Conservation (phyloP, 2,888 invertebrate species). For the Bembecia ichneumoniformis region DNA sequence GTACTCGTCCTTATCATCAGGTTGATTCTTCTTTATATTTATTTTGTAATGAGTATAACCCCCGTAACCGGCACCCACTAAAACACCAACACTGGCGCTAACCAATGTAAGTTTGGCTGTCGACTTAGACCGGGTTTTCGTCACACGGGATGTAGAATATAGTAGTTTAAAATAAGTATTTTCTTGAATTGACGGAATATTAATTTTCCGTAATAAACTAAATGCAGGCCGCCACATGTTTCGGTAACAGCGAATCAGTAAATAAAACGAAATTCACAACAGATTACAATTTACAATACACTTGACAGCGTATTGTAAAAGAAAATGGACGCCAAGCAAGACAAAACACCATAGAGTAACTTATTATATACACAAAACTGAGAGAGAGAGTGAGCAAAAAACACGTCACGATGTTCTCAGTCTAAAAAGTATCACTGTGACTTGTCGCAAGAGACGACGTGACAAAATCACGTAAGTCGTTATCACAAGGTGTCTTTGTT, state of each 20-base stretch:
- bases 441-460: too few species aligned
- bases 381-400: too few species aligned
- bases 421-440: too few species aligned
- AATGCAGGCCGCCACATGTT: conserved; percentile 57
- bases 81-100: conserved; percentile 73
- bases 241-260: not conserved
- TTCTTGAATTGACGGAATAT: conserved; percentile 40
- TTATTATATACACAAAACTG: too few species aligned
- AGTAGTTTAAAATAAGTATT: conserved; percentile 31
- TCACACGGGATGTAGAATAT: too few species aligned
- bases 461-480: too few species aligned
- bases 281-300: not conserved
- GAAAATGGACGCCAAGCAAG: not conserved
- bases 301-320: too few species aligned
- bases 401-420: too few species aligned
- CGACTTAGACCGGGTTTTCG: conserved; percentile 49
- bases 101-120: conserved; percentile 67
- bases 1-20: conserved; percentile 48
- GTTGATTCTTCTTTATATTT: conserved; percentile 38
- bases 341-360: too few species aligned
- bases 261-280: not conserved
- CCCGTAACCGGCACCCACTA: conserved; percentile 69
- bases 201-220: conserved; percentile 41
- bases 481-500: too few species aligned
- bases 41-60: conserved; percentile 66